Evolutionary conservation across 2,888 invertebrate genomes (phyloP).

Genomic region (Drosophila nigricruria): DNA sequence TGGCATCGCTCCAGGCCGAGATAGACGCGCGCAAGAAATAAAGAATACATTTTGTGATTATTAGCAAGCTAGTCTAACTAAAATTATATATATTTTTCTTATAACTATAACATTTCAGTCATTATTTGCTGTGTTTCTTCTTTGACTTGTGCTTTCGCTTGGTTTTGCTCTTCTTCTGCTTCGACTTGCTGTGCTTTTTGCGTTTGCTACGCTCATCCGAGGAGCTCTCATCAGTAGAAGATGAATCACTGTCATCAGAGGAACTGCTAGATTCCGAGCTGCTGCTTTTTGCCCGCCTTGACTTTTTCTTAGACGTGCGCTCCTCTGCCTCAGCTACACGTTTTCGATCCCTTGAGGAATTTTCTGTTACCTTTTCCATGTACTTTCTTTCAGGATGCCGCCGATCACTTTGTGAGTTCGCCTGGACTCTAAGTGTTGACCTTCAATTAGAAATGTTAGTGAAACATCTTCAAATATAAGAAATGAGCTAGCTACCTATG

Average conservation of each 20-base stretch:
- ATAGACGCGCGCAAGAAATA: constrained; percentile 57
- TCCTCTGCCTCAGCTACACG: constrained; percentile 26
- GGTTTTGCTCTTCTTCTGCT: constrained; percentile 60
- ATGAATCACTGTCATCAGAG: constrained; percentile 46
- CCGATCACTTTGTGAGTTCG: constrained; percentile 5
- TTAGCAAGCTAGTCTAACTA: constrained; percentile 33
- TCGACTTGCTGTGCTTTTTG: constrained; percentile 64
- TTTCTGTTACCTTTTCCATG: constrained; percentile 4
- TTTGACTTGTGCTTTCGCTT: constrained; percentile 59
- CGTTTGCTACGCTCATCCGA: constrained; percentile 69
- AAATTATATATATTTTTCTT: constrained; percentile 35
- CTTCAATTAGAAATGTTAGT: constrained; percentile 3
- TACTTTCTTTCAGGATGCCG: background rate
- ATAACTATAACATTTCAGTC: constrained; percentile 1
- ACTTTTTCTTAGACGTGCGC: constrained; percentile 59
- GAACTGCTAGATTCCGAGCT: constrained; percentile 53
- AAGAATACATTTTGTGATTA: constrained; percentile 15
- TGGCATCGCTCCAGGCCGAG: constrained; percentile 65
- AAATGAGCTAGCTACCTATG: constrained; percentile 46
- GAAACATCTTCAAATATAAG: background rate
- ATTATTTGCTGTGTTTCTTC: constrained; percentile 66
- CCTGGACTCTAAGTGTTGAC: background rate
- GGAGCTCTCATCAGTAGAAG: constrained; percentile 53
- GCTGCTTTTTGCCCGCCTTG: constrained; percentile 48
- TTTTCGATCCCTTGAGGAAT: constrained; percentile 22